Evolutionary conservation across 2,888 invertebrate species (phyloP), one percentile per base, ranked within the genome.

Genomic region (Hermaeophaga mercurialis): DNA sequence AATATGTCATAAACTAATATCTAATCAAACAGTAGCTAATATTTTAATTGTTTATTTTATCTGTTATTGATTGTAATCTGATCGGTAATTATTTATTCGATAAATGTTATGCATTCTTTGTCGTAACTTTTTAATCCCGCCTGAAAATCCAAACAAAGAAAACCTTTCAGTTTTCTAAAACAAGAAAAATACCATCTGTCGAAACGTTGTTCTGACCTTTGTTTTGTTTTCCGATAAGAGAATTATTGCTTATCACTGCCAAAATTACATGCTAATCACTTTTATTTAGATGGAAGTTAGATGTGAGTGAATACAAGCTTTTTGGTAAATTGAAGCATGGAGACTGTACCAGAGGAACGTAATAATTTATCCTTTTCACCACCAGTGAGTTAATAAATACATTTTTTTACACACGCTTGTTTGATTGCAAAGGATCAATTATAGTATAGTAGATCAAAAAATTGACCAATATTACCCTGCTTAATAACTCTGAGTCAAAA

Each of bases 231-330:
- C 15, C 46, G 8, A 11, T 31, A 17, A 19, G 22, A 5, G 22
- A 6, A 3, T 22, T 22, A 11, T 19, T 4, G 12, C 33, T 34
- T 46, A 46, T 46, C 46, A 19, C 11, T 18, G 11, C 3, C 19
- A 46, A 46, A 34, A 33, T 46, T 33, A 12, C 11, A 33, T 46
- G 18, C 12, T 22, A 18, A 33, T n/a, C 18, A 14, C 33, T 34
- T 11, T 8, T 26, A 33, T 14, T 33, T 33, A 14, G 14, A 33
- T 33, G 33, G 12, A 14, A 12, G 11, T 33, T 14, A 33, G 2
- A 33, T 14, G 33, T 33, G 33, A 11, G 14, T 2, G 14, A 14
- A 22, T 22, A 6, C n/a, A n/a, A 6, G 22, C 7, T 14, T 33
- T 14, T 33, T 33, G 11, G 14, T 6, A n/a, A n/a, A n/a, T 14